Conservation (phyloP, 2,113 vertebrate species). For the Nematolebias whitei region DNA sequence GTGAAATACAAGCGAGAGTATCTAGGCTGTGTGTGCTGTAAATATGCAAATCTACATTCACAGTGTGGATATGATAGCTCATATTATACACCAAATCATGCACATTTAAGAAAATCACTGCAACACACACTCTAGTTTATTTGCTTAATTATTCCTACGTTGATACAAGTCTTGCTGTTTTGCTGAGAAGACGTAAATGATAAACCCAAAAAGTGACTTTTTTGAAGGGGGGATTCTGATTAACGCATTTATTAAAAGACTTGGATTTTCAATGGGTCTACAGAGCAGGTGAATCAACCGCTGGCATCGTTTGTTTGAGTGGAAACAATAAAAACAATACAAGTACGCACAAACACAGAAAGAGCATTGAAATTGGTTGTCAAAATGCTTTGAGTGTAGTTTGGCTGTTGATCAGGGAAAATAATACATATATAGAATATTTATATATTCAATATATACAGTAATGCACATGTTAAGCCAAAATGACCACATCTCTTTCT, state of each 20-base stretch:
- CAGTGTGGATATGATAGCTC: conserved; percentile 68
- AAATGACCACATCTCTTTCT: neutral
- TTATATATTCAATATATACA: too few relatives aligned
- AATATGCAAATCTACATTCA: conserved; percentile 75
- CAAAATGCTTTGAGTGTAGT: neutral
- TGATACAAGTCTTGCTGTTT: conserved; percentile 32
- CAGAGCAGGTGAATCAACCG: neutral
- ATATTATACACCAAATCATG: conserved; percentile 66
- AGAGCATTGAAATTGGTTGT: neutral
- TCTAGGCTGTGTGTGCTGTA: conserved; percentile 58
- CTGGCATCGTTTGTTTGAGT: neutral
- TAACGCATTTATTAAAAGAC: conserved; percentile 6
- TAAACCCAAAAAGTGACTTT: conserved; percentile 30
- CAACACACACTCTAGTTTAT: conserved; percentile 41
- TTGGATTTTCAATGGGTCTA: neutral
- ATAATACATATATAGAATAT: neutral
- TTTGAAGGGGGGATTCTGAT: neutral
- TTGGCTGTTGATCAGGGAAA: conserved; percentile 25
- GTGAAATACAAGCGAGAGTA: conserved; percentile 58
- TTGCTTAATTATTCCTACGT: conserved; percentile 60
- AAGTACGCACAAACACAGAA: neutral
- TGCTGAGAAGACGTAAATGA: conserved; percentile 31
- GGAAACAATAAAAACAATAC: too few relatives aligned
- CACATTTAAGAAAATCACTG: conserved; percentile 47
- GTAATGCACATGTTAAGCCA: too few relatives aligned